These are phyloP conservation scores for Paralvinella palmiformis DNA, from an alignment of 1,140 invertebrate species.

Conservation along the genomic window DNA sequence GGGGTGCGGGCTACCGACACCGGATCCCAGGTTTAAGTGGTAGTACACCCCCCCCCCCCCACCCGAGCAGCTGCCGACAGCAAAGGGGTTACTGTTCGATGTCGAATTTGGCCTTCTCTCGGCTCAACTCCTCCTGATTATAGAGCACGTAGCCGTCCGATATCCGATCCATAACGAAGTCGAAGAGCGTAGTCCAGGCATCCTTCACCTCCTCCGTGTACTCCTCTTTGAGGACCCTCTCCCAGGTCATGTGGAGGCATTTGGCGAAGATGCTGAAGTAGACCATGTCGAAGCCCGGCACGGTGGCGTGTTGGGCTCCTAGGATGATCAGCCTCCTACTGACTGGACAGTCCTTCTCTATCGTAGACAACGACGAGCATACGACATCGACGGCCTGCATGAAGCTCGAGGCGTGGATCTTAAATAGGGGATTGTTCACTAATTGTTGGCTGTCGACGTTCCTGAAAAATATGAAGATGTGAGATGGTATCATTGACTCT, in stretches of 20 bases:
- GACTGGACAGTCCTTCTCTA: background rate
- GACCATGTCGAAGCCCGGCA: slow-evolving; percentile 25
- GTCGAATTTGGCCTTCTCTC: too few species aligned
- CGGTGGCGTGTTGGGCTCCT: slow-evolving; percentile 26
- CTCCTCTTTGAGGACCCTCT: slow-evolving; percentile 21
- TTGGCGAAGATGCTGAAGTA: slow-evolving; percentile 28
- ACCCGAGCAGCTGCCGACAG: too few species aligned
- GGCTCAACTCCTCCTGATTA: background rate
- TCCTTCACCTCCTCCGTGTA: slow-evolving; percentile 18
- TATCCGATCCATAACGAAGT: slow-evolving; percentile 27
- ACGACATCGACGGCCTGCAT: background rate
- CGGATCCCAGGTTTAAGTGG: too few species aligned
- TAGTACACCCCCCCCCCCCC: too few species aligned
- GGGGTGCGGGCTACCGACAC: too few species aligned
- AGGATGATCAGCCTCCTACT: slow-evolving; percentile 20
- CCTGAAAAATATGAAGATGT: too few species aligned
- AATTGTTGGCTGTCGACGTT: background rate
- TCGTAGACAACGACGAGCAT: background rate
- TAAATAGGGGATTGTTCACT: background rate
- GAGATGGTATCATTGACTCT: too few species aligned
- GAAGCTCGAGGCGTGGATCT: background rate
- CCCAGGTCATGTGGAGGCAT: slow-evolving; percentile 23
- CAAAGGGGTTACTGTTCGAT: too few species aligned
- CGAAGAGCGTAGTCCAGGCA: slow-evolving; percentile 24
- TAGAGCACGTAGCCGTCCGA: slow-evolving; percentile 22